These are phyloP conservation scores for Ochotona princeps DNA, from an alignment of 2,113 vertebrate genomes.

Conservation along the genomic window DNA sequence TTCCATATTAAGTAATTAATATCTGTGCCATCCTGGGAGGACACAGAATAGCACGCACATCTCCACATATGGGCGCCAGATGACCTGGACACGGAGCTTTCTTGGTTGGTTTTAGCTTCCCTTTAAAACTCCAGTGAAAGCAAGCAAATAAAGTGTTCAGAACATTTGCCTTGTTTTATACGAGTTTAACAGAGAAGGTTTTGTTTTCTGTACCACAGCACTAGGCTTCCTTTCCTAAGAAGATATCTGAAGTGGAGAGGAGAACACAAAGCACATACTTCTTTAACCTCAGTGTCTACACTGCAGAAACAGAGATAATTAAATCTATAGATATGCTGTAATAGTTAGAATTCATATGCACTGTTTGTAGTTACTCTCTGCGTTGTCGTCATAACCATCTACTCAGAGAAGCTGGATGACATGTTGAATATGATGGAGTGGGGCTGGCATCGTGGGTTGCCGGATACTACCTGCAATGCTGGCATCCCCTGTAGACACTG, in stretches of 20 bases:
- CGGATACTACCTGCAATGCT: too few relatives aligned
- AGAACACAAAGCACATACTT: not conserved
- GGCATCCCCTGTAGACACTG: too few relatives aligned
- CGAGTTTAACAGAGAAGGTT: constrained; percentile 32
- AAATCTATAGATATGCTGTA: not conserved
- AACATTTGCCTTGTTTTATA: constrained; percentile 23
- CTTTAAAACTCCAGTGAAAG: constrained; percentile 69
- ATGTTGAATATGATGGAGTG: not conserved
- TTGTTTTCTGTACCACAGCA: not conserved
- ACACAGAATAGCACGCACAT: constrained; percentile 74
- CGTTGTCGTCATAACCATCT: not conserved
- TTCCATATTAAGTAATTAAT: constrained; percentile 78
- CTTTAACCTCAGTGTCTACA: not conserved
- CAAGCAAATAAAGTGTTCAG: constrained; percentile 54
- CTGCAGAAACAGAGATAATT: not conserved
- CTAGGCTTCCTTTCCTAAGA: not conserved
- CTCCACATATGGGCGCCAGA: constrained; percentile 78
- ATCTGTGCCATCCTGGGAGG: constrained; percentile 73
- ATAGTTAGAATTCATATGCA: not conserved
- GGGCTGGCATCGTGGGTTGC: too few relatives aligned
- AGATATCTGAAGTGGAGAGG: not conserved
- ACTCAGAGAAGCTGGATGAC: not conserved
- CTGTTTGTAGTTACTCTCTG: not conserved
- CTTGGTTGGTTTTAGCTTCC: constrained; percentile 65
- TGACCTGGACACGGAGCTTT: constrained; percentile 66